phyloP scores from a whole-genome alignment of 2,113 vertebrate species.

The Ellobius talpinus region DNA sequence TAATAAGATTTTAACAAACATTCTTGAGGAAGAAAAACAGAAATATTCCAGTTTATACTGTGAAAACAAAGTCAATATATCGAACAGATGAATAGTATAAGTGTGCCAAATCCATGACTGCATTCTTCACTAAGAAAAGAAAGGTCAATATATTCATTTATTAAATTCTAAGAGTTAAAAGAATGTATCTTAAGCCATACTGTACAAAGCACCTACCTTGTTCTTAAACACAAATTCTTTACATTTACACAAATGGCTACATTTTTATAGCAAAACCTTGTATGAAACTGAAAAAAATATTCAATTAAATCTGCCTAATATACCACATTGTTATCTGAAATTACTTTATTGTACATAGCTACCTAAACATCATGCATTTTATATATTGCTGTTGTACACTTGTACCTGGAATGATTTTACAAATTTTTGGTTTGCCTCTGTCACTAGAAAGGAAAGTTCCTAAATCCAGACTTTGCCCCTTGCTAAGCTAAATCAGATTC shows the following conservation, averaged over 20 bases:
- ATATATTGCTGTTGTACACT: neutral
- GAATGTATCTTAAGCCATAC: neutral
- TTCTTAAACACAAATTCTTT: slow-evolving; percentile 34
- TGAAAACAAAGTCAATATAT: neutral
- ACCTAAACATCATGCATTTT: neutral
- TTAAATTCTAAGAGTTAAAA: slow-evolving; percentile 21
- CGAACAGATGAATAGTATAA: neutral
- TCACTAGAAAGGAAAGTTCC: neutral
- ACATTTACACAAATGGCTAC: neutral
- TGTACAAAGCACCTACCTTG: neutral
- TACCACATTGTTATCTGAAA: neutral
- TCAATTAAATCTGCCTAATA: neutral
- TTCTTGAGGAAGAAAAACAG: neutral
- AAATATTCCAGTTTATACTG: neutral
- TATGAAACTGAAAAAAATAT: neutral
- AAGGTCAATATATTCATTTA: neutral
- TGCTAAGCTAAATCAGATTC: neutral
- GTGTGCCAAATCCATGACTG: neutral
- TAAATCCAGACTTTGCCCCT: neutral
- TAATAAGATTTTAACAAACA: neutral
- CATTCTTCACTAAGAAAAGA: neutral
- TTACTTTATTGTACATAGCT: neutral
- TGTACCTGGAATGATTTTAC: neutral
- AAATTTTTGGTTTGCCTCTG: neutral
- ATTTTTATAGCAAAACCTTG: neutral